Evolutionary conservation across 2,113 vertebrate genomes (phyloP).

Genomic region (Pangasianodon gigas): DNA sequence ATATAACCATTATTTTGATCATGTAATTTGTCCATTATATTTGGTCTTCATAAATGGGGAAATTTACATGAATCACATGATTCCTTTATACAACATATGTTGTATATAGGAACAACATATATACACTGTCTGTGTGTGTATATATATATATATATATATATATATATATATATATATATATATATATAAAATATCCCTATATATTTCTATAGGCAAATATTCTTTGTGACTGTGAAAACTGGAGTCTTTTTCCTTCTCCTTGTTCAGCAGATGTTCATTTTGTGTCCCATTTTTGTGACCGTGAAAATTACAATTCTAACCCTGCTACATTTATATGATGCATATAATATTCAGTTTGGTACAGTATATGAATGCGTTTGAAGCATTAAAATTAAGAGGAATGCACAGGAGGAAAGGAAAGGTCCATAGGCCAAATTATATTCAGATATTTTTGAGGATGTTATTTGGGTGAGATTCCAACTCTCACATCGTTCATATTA

Average conservation of each 20-base stretch:
- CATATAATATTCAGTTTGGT: not conserved
- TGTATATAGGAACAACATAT: too few relatives aligned
- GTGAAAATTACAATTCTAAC: not conserved
- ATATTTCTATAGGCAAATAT: too few relatives aligned
- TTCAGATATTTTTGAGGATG: constrained; percentile 20
- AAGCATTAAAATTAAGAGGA: not conserved
- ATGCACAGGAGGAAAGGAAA: not conserved
- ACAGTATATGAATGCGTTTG: not conserved
- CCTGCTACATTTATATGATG: not conserved
- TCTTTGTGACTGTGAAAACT: too few relatives aligned
- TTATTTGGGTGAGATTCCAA: constrained; percentile 12
- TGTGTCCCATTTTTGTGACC: constrained; percentile 10
- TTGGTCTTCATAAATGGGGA: not conserved
- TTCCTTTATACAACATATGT: too few relatives aligned
- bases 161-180: too few relatives aligned
- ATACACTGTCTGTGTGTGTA: too few relatives aligned
- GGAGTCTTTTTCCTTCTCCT: not conserved
- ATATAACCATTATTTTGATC: not conserved
- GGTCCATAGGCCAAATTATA: not conserved
- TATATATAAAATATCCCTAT: too few relatives aligned
- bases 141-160: too few relatives aligned
- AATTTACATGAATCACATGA: not conserved
- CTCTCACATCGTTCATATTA: constrained; percentile 2
- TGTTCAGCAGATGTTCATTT: constrained; percentile 4
- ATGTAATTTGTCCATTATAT: not conserved